A percentile compares a stretch with the other conserved stretches of the same genome.
These are phyloP conservation scores for Schizothorax lantsangensis DNA, from an alignment of 2,797 vertebrate species.

Conservation along the genomic window DNA sequence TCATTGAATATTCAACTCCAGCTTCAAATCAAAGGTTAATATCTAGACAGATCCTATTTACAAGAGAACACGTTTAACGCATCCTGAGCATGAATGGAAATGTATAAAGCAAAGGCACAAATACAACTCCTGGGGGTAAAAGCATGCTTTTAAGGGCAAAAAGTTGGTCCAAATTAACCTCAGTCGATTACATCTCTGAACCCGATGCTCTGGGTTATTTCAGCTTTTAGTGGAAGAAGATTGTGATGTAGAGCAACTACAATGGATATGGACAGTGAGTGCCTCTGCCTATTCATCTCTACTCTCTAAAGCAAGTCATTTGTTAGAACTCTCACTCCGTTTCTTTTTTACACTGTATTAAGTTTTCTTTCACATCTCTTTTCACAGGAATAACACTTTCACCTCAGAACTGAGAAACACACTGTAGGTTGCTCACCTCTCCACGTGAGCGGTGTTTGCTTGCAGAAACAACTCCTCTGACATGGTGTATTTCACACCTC, in stretches of 20 bases:
- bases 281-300: conserved; percentile 22
- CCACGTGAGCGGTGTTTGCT: not conserved
- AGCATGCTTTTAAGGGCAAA: conserved; percentile 74
- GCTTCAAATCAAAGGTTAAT: not conserved
- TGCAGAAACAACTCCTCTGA: conserved; percentile 8
- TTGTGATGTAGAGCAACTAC: conserved; percentile 67
- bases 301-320: conserved; percentile 27
- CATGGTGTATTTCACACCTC: not conserved
- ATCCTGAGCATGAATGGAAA: conserved; percentile 42
- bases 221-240: conserved; percentile 70
- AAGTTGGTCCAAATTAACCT: conserved; percentile 78
- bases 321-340: not conserved
- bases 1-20: not conserved
- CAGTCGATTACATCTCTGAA: conserved; percentile 76
- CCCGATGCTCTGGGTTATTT: conserved; percentile 73
- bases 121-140: conserved; percentile 70
- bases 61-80: not conserved
- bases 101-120: conserved; percentile 12
- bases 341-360: not conserved
- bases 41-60: not conserved
- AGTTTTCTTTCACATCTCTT: conserved; percentile 1
- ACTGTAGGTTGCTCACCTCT: conserved; percentile 16
- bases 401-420: conserved; percentile 34
- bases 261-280: conserved; percentile 53
- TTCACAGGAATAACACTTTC: conserved; percentile 23